phyloP scores from a whole-genome alignment of 2,888 invertebrate genomes.

The Leptura quadrifasciata region DNA sequence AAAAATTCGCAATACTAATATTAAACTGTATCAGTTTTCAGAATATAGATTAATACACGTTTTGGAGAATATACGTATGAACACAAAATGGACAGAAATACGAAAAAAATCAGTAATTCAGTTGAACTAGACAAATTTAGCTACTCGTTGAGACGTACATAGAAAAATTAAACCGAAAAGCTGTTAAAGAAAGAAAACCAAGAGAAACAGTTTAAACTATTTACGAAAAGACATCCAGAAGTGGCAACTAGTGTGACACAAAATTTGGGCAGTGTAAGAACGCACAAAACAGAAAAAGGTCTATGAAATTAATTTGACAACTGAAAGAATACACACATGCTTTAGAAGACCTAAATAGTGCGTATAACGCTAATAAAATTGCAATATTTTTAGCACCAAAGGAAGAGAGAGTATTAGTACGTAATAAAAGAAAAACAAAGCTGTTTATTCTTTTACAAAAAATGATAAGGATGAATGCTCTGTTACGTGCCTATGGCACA shows the following conservation, averaged over 20 bases:
- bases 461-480: slow-evolving; percentile 34
- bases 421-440: slow-evolving; percentile 5
- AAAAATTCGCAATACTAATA: too few species aligned
- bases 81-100: too few species aligned
- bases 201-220: slow-evolving; percentile 66
- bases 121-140: too few species aligned
- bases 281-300: slow-evolving; percentile 34
- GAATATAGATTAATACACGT: too few species aligned
- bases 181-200: slow-evolving; percentile 50
- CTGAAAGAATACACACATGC: slow-evolving; percentile 20
- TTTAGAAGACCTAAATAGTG: slow-evolving; percentile 13
- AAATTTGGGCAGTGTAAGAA: slow-evolving; percentile 34
- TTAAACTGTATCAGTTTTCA: too few species aligned
- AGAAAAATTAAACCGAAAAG: too few species aligned
- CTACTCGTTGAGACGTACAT: too few species aligned
- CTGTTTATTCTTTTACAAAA: slow-evolving; percentile 24
- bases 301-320: slow-evolving; percentile 39
- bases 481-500: too few species aligned
- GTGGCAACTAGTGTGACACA: slow-evolving; percentile 52
- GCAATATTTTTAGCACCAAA: slow-evolving; percentile 28
- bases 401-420: slow-evolving; percentile 26
- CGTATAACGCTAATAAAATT: slow-evolving; percentile 32
- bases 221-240: slow-evolving; percentile 65
- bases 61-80: too few species aligned
- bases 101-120: too few species aligned